Conservation (phyloP, 1,140 invertebrate genomes). For the Trichoplusia ni region DNA sequence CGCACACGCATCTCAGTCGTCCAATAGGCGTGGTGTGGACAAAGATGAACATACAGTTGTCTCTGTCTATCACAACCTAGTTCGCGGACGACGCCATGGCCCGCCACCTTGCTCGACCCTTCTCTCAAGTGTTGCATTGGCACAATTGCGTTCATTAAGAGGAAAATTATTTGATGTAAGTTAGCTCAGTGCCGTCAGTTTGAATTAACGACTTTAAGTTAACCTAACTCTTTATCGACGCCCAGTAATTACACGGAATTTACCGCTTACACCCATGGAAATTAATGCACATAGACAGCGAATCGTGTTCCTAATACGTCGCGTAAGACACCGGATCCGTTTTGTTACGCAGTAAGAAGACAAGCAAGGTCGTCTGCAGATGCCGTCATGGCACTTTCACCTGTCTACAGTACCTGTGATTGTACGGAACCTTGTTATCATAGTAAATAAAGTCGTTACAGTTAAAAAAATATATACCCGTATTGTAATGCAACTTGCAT, state of each 20-base stretch:
- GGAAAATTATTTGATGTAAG: constrained; percentile 12
- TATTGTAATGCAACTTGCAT: too few species aligned
- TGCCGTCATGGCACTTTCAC: constrained; percentile 57
- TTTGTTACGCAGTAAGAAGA: constrained; percentile 45
- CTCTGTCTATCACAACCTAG: constrained; percentile 47
- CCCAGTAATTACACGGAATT: background rate
- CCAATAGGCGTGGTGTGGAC: constrained; percentile 36
- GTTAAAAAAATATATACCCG: too few species aligned
- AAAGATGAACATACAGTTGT: constrained; percentile 35
- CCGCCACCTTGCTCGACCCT: constrained; percentile 49
- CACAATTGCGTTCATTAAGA: constrained; percentile 44
- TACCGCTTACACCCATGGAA: background rate
- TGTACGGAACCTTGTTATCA: background rate
- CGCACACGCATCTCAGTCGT: constrained; percentile 42
- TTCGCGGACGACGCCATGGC: constrained; percentile 42
- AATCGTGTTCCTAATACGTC: constrained; percentile 10
- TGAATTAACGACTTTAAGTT: background rate
- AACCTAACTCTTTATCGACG: constrained; percentile 3
- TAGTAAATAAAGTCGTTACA: background rate
- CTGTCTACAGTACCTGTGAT: constrained; percentile 31
- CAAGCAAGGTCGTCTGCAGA: constrained; percentile 55
- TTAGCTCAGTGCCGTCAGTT: background rate
- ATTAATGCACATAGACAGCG: background rate
- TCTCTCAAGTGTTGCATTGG: constrained; percentile 39
- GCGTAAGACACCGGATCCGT: constrained; percentile 23